Evolutionary conservation across 1,140 invertebrate species (phyloP), one percentile per base, ranked within the genome.

Genomic region (Aphelenchoides fujianensis): DNA sequence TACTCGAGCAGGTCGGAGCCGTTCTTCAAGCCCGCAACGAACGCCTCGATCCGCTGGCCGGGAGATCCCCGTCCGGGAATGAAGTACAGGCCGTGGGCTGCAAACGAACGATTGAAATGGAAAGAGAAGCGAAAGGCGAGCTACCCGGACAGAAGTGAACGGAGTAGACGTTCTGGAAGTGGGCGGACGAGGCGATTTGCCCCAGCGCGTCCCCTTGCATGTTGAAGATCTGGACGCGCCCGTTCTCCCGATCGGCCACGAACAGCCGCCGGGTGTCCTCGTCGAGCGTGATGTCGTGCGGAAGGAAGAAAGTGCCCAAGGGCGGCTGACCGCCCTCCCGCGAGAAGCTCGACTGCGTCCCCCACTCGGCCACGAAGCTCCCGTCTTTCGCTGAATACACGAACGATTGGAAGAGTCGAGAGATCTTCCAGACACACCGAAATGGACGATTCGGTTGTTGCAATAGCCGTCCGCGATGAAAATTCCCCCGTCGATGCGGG

Each of bases 381-480:
- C 93, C 93, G n/a, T 89, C 85, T 3, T 88, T 85, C 12, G 90
- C 87, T 81, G n/a, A n/a, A n/a, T n/a, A n/a, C n/a, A n/a, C n/a
- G n/a, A n/a, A n/a, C n/a, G n/a, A n/a, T n/a, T n/a, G n/a, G n/a
- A n/a, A n/a, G n/a, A n/a, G n/a, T n/a, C n/a, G n/a, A n/a, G n/a
- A n/a, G n/a, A n/a, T n/a, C n/a, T n/a, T n/a, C n/a, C n/a, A n/a
- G n/a, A n/a, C n/a, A n/a, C n/a, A n/a, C n/a, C n/a, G n/a, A 90
- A 95, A 83, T 95, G 94, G 30, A 97, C 87, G 31, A 97, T 89
- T 73, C 94, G 88, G 1, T 90, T 89, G 86, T 97, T 97, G 82
- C 94, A 97, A 83, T 97, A 97, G 79, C 88, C 88, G 86, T 97
- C 95, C 9, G 92, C 90, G 0, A 97, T 91, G 84, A 93, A 97